These are phyloP conservation scores for Cataglyphis rosenhaueri DNA, from an alignment of 2,888 invertebrate genomes.

Conservation along the genomic window DNA sequence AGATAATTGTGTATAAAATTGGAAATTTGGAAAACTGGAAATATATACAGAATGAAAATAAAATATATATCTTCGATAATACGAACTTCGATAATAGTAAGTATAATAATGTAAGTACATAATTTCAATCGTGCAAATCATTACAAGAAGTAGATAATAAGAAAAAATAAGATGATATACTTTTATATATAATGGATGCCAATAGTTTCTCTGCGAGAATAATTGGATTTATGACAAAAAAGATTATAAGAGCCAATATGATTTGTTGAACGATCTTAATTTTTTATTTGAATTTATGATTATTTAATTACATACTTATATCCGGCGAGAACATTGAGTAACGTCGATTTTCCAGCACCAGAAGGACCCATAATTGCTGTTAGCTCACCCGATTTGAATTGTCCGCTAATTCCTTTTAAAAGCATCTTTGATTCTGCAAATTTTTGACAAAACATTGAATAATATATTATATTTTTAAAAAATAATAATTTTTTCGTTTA, in stretches of 20 bases:
- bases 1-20: neutral
- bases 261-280: neutral
- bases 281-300: neutral
- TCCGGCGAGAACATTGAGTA: slow-evolving; percentile 95
- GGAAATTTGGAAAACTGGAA: neutral
- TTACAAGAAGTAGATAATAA: neutral
- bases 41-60: neutral
- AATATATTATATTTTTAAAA: neutral
- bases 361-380: slow-evolving; percentile 97
- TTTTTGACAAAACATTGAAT: neutral
- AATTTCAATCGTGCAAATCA: neutral
- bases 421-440: slow-evolving; percentile 91
- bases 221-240: neutral
- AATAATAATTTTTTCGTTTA: neutral
- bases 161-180: neutral
- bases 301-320: slow-evolving; percentile 90
- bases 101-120: neutral
- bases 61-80: neutral
- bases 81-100: neutral
- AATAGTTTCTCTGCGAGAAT: neutral
- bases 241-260: neutral
- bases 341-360: slow-evolving; percentile 96
- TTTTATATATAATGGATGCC: neutral
- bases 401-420: slow-evolving; percentile 92
- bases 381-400: slow-evolving; percentile 94